Evolutionary conservation across 64 coral and sea anemone species (phyloP), one percentile per base, ranked within the genome.

Genomic region (Pachyseris speciosa): DNA sequence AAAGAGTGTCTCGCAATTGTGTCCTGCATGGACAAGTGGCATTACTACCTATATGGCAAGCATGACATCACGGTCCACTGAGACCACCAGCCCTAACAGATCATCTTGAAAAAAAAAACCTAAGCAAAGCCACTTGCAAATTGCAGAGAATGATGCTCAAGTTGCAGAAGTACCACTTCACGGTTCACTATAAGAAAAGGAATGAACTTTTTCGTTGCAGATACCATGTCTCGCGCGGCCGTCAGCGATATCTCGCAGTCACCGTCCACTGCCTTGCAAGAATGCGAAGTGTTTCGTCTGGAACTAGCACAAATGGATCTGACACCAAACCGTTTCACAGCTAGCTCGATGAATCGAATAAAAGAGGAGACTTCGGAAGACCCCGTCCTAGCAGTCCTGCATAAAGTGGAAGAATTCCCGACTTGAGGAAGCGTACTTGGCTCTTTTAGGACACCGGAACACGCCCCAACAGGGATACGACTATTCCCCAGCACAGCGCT

Each of bases 161-260:
- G 60, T 29, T 85, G 27, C 37, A 85, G 34, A 85, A 19, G 44
- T 68, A 67, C 28, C 81, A 85, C 59, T 85, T 67, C 4, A 39
- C 79, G 6, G 79, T 83, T 1, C 79, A 31, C 5, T 83, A 83
- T 38, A 67, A 85, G 81, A 85, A 67, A 67, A 37, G 61, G 16
- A 83, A 91, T n/a, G 77, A 91, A 30, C 61, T 91, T 64, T n/a
- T 91, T 59, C 33, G 24, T 83, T 24, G 77, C 77, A 10, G 77
- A 91, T 64, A 91, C 88, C 36, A 59, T 91, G 64, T 83, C 65
- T 53, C 60, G 77, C 10, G 76, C 76, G 72, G 27, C 88, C n/a
- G 44, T 32, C 28, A 16, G 7, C 38, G 64, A 57, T 85, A 13
- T 59, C 30, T 70, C 86, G n/a, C n/a, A n/a, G 4, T 45, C 43